Percentiles rank a stretch among this genome's conserved stretches.
Conservation (phyloP, 2,113 vertebrate genomes). For the Coreoperca whiteheadi region DNA sequence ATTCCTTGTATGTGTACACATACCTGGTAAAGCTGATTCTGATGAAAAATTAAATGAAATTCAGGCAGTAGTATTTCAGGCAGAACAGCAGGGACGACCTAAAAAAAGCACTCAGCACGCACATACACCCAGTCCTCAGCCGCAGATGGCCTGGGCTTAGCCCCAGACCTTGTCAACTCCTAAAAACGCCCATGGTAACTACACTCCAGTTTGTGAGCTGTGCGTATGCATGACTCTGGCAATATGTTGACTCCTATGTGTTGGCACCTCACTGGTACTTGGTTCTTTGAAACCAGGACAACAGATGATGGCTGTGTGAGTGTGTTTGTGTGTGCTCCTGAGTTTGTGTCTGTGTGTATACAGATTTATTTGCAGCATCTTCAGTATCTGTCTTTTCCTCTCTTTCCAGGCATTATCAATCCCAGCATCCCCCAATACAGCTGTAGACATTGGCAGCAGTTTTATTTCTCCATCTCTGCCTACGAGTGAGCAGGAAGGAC, state of each 20-base stretch:
- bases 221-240: not conserved
- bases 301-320: constrained; percentile 6
- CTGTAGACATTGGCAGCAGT: not conserved
- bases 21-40: no score
- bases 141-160: no score
- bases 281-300: constrained; percentile 33
- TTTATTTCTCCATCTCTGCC: constrained; percentile 1
- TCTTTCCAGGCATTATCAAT: constrained; percentile 28
- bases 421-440: not conserved
- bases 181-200: no score
- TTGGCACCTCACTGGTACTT: constrained; percentile 3
- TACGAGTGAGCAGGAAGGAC: not conserved
- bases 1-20: no score
- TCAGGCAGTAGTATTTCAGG: no score
- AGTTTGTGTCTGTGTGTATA: not conserved
- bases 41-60: no score
- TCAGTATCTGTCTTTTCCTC: constrained; percentile 1
- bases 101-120: no score
- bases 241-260: not conserved
- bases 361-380: constrained; percentile 28
- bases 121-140: no score
- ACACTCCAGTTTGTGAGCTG: not conserved
- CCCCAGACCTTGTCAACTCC: no score
- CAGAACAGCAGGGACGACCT: no score
- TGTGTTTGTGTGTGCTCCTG: not conserved